Conservation (phyloP, 1,140 invertebrate species). For the Eurosta solidaginis region DNA sequence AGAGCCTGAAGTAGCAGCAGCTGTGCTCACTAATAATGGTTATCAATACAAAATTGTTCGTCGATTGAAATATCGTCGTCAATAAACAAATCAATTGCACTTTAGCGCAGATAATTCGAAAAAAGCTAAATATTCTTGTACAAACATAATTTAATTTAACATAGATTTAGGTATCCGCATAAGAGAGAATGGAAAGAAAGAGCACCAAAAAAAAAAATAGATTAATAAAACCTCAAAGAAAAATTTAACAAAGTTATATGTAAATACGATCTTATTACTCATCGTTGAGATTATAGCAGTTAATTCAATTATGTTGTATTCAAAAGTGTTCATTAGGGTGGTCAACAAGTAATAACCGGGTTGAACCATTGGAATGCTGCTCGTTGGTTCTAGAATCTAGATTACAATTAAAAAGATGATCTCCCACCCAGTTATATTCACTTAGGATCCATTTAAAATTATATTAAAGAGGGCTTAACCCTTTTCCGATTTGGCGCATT, state of each 20-base stretch:
- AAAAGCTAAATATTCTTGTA: constrained; percentile 24
- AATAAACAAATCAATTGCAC: constrained; percentile 42
- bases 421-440: too few species aligned
- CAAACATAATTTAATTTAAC: too few species aligned
- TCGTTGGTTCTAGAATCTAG: too few species aligned
- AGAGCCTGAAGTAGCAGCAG: constrained; percentile 45
- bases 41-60: constrained; percentile 56
- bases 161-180: constrained; percentile 3
- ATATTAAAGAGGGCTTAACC: too few species aligned
- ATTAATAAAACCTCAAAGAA: neutral
- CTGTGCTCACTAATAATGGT: constrained; percentile 44
- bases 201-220: neutral
- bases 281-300: neutral
- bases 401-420: too few species aligned
- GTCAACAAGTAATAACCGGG: too few species aligned
- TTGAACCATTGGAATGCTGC: too few species aligned
- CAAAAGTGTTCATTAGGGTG: too few species aligned
- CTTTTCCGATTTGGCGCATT: too few species aligned
- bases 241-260: neutral
- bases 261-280: neutral
- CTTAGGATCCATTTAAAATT: too few species aligned
- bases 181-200: neutral
- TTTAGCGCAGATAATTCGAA: neutral
- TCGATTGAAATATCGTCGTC: constrained; percentile 49
- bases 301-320: neutral